These are phyloP conservation scores for Archocentrus centrarchus DNA, from an alignment of 2,113 vertebrate genomes.

Conservation along the genomic window DNA sequence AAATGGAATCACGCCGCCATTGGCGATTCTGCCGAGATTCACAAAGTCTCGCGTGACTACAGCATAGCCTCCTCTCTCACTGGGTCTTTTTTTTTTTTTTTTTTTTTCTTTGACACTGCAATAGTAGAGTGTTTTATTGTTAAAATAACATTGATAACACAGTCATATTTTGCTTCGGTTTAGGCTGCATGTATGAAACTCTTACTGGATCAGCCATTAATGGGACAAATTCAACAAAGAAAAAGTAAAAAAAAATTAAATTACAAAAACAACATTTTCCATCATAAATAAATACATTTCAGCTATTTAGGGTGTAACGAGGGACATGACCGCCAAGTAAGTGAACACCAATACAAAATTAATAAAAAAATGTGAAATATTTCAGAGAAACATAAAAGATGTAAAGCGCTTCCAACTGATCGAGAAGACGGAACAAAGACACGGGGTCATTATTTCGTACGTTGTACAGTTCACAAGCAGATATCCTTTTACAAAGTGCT, in stretches of 20 bases:
- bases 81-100: too few relatives aligned
- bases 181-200: conserved; percentile 72
- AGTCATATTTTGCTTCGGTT: conserved; percentile 72
- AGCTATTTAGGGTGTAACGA: conserved; percentile 68
- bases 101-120: conserved; percentile 66
- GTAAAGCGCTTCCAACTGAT: conserved; percentile 19
- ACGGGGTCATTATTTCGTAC: conserved; percentile 27
- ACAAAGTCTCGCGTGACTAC: too few relatives aligned
- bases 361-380: conserved; percentile 65
- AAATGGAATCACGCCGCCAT: too few relatives aligned
- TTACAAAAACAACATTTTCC: conserved; percentile 77
- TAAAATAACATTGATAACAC: conserved; percentile 85
- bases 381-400: conserved; percentile 49
- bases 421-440: conserved; percentile 38
- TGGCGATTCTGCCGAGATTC: too few relatives aligned
- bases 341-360: conserved; percentile 48
- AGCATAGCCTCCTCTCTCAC: too few relatives aligned
- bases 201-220: conserved; percentile 66
- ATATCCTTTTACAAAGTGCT: conserved; percentile 47
- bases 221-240: conserved; percentile 66
- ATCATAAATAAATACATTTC: conserved; percentile 85
- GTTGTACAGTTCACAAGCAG: conserved; percentile 31
- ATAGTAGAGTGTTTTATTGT: conserved; percentile 80
- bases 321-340: conserved; percentile 56
- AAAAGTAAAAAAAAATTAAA: conserved; percentile 47